Conservation (phyloP, 2,888 invertebrate genomes). For the Fragum sueziense region DNA sequence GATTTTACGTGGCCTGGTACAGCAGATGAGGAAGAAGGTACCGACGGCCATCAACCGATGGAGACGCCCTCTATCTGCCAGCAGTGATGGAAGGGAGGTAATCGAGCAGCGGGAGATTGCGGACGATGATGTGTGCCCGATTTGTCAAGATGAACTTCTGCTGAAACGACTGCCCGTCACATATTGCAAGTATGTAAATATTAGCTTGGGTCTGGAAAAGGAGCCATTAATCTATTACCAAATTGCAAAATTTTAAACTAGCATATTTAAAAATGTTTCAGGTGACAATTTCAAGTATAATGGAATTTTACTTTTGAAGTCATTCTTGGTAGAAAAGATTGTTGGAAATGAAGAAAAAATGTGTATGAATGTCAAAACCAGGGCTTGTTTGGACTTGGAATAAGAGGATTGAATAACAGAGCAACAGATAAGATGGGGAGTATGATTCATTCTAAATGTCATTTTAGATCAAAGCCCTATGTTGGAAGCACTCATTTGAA, state of each 20-base stretch:
- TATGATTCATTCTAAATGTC: too few relatives aligned
- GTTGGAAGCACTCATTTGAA: too few relatives aligned
- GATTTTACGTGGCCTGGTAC: conserved; percentile 72
- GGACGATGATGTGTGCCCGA: conserved; percentile 82
- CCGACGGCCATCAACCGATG: conserved; percentile 54
- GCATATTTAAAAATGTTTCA: not conserved
- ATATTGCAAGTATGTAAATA: conserved; percentile 82
- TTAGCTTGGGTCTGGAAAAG: too few relatives aligned
- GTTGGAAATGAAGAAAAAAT: not conserved
- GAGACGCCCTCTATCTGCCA: conserved; percentile 56
- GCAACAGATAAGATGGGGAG: too few relatives aligned
- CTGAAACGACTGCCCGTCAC: conserved; percentile 80
- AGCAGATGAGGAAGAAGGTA: conserved; percentile 59
- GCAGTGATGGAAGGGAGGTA: conserved; percentile 66
- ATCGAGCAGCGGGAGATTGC: conserved; percentile 78
- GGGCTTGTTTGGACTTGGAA: too few relatives aligned
- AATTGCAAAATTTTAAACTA: not conserved
- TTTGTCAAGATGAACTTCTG: conserved; percentile 82
- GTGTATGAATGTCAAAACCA: too few relatives aligned
- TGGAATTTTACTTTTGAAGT: too few relatives aligned
- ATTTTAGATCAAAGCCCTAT: too few relatives aligned
- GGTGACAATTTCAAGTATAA: too few relatives aligned
- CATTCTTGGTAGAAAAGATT: not conserved
- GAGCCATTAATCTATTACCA: not conserved
- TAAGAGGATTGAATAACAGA: too few relatives aligned